Percentiles rank a stretch among this genome's conserved stretches.
Conservation (phyloP, 2,888 invertebrate genomes). For the Drosophila cognata region DNA sequence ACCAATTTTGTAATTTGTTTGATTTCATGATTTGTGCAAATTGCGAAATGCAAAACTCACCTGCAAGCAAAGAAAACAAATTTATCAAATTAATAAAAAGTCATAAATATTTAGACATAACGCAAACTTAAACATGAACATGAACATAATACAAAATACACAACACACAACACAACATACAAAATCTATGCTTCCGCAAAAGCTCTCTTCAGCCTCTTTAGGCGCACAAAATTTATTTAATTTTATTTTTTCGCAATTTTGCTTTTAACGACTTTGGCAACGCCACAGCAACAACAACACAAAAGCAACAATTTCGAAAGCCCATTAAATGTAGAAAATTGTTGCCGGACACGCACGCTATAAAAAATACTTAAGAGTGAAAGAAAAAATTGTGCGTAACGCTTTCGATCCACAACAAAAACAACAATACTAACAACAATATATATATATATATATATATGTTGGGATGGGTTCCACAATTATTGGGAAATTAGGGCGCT, state of each 20-base stretch:
- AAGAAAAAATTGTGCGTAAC: slow-evolving; percentile 59
- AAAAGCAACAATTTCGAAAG: slow-evolving; percentile 61
- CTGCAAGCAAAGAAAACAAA: slow-evolving; percentile 48
- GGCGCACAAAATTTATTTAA: slow-evolving; percentile 18
- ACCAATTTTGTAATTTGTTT: slow-evolving; percentile 5
- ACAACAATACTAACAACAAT: slow-evolving; percentile 7
- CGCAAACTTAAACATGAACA: slow-evolving; percentile 1
- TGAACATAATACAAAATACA: not conserved
- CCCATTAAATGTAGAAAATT: slow-evolving; percentile 62
- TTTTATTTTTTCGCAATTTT: slow-evolving; percentile 43
- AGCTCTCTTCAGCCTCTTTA: slow-evolving; percentile 24
- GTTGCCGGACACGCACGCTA: slow-evolving; percentile 66
- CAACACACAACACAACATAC: not conserved
- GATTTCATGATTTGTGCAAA: slow-evolving; percentile 1
- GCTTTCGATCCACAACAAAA: slow-evolving; percentile 20
- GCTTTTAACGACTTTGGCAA: slow-evolving; percentile 67
- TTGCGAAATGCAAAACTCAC: slow-evolving; percentile 49
- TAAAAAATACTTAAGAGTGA: slow-evolving; percentile 53
- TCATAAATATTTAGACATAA: slow-evolving; percentile 18
- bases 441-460: not conserved
- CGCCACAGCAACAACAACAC: slow-evolving; percentile 17
- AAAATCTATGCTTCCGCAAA: slow-evolving; percentile 31
- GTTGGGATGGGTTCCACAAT: slow-evolving; percentile 8
- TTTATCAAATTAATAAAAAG: slow-evolving; percentile 27
- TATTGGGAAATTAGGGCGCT: slow-evolving; percentile 15